Base-by-base conservation (phyloP, 2,113 vertebrate genomes). In the Epinephelus lanceolatus region DNA sequence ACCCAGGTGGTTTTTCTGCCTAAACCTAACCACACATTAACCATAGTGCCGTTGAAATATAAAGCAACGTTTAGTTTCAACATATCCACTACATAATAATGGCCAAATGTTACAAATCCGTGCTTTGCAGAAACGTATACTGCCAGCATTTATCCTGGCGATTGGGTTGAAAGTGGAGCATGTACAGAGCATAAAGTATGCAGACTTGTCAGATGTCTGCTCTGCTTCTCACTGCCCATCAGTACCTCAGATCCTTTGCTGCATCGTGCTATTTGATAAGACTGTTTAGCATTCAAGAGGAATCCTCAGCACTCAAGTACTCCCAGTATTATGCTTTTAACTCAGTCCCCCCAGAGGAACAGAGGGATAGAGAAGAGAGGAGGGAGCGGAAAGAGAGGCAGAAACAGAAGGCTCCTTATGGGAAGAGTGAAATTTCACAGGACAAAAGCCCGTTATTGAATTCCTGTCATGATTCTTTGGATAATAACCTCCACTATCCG, bases 281-380 rank as follows among this genome's bases (percentile, higher is more conserved):
- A 52, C 90, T 92, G 88, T 85, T 94, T 93, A 92, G 84, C 87
- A 95, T 95, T 93, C 94, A 92, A 84, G 87, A 89, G 75, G 88
- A 90, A 86, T 80, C 83, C 69, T 88, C 86, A 30, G 82, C 85
- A 87, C 90, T 92, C 90, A 89, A 92, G 91, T 90, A 66, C 91
- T 88, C 88, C 76, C 87, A 90, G 88, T 88, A 89, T 91, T 94
- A 87, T 89, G 90, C 92, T 93, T 94, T 94, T 92, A 92, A 94
- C 92, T 88, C 78, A 51, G 86, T 80, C 88, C 89, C 92, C 88
- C 78, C 78, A 87, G 82, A 86, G 83, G 81, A 88, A 59, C 69
- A 53, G 45, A 66, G 78, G 82, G 80, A 85, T 71, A 63, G 70
- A 74, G 74, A 71, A 69, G 73, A 57, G 27, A 45, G 56, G 71